Evolutionary conservation across 2,888 invertebrate genomes (phyloP).

Genomic region (Mesochorus sp.): DNA sequence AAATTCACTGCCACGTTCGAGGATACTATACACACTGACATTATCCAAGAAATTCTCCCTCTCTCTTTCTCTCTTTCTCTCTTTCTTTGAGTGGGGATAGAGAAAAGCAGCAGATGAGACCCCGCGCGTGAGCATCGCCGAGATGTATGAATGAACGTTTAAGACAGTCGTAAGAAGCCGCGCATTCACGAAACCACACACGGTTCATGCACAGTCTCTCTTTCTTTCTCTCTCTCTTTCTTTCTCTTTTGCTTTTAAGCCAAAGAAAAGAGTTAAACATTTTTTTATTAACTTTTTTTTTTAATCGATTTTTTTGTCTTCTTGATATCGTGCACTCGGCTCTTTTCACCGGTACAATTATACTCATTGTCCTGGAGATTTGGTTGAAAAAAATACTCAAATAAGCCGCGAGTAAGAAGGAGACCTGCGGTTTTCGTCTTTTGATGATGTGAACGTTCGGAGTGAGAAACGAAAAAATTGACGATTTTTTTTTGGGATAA

Average conservation of each 20-base stretch:
- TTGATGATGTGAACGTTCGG: too few species aligned
- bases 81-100: constrained; percentile 56
- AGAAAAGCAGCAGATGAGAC: constrained; percentile 58
- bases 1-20: constrained; percentile 15
- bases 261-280: neutral
- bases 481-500: too few species aligned
- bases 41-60: constrained; percentile 29
- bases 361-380: constrained; percentile 8
- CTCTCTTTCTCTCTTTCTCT: constrained; percentile 33
- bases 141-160: constrained; percentile 80
- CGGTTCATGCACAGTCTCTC: constrained; percentile 60
- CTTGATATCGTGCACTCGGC: neutral
- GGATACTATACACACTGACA: too few species aligned
- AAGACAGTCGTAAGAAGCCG: constrained; percentile 77
- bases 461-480: too few species aligned
- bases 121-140: constrained; percentile 44
- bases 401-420: too few species aligned
- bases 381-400: too few species aligned
- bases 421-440: too few species aligned
- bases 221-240: neutral
- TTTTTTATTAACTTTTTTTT: neutral
- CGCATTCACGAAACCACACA: constrained; percentile 76
- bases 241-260: neutral
- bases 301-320: neutral
- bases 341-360: constrained; percentile 17